Evolutionary conservation across 2,888 invertebrate species (phyloP).

Genomic region (Napeogenes inachia): DNA sequence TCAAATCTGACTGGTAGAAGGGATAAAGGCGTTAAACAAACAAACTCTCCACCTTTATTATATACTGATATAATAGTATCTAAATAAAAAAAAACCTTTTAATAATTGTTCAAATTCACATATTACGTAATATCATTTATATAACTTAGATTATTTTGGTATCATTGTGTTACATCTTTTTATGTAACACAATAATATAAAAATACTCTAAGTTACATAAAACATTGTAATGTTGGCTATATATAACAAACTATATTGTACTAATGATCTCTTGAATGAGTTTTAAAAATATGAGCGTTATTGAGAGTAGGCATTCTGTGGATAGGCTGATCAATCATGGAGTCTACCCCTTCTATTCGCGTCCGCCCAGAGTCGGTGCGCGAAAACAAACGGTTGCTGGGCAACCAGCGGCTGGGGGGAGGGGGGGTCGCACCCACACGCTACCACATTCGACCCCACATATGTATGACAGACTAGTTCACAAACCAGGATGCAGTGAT

Average conservation of each 20-base stretch:
- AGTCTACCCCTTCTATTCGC: conserved; percentile 72
- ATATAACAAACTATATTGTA: neutral
- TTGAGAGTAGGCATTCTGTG: conserved; percentile 60
- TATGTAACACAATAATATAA: too few relatives aligned
- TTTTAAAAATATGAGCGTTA: conserved; percentile 41
- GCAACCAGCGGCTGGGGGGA: conserved; percentile 58
- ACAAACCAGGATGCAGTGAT: conserved; percentile 31
- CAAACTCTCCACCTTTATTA: too few relatives aligned
- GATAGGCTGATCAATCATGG: conserved; percentile 77
- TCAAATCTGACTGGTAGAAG: too few relatives aligned
- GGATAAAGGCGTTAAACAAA: too few relatives aligned
- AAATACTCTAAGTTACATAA: neutral
- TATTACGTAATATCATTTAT: neutral
- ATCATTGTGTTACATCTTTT: too few relatives aligned
- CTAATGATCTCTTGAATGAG: conserved; percentile 23
- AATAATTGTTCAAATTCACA: too few relatives aligned
- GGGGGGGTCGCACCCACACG: conserved; percentile 40
- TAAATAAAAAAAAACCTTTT: too few relatives aligned
- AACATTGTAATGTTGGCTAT: neutral
- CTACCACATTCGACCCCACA: conserved; percentile 61
- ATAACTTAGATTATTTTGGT: neutral
- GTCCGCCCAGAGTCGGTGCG: conserved; percentile 64
- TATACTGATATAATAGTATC: too few relatives aligned
- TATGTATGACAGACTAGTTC: conserved; percentile 52
- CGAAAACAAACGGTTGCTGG: conserved; percentile 74